These are phyloP conservation scores for Euleptes europaea DNA, from an alignment of 2,113 vertebrate genomes.

Conservation along the genomic window DNA sequence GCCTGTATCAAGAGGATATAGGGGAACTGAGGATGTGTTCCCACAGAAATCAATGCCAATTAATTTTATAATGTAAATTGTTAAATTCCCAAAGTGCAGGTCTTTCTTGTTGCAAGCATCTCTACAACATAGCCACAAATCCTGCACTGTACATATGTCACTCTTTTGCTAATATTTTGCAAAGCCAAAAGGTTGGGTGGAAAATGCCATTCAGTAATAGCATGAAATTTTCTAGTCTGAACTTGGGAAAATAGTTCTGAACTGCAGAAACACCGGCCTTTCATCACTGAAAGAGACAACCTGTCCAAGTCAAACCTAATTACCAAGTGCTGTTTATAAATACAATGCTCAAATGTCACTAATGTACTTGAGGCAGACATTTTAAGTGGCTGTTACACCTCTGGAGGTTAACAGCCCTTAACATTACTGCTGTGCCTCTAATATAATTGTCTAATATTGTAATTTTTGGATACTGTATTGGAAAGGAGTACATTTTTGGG, in stretches of 20 bases:
- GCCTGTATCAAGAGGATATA: neutral
- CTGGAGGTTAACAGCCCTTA: neutral
- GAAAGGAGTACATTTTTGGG: neutral
- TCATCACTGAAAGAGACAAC: neutral
- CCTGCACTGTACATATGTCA: neutral
- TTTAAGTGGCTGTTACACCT: neutral
- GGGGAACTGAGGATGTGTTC: neutral
- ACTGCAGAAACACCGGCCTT: neutral
- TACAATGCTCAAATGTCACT: neutral
- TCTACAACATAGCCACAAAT: neutral
- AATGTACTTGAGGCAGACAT: slow-evolving; percentile 9
- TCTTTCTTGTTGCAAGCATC: neutral
- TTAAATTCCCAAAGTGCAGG: neutral
- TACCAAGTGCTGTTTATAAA: slow-evolving; percentile 6
- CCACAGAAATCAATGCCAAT: neutral
- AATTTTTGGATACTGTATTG: neutral
- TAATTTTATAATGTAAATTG: neutral
- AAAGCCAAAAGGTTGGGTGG: neutral
- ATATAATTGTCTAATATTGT: neutral
- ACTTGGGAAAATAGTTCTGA: neutral
- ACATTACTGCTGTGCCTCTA: neutral
- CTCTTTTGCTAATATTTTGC: neutral
- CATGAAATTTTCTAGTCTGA: neutral
- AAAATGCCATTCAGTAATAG: neutral
- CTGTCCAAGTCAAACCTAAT: neutral